Evolutionary conservation across 2,113 vertebrate genomes (phyloP), one percentile per base, ranked within the genome.

Genomic region (Onychorhynchus coronatus): DNA sequence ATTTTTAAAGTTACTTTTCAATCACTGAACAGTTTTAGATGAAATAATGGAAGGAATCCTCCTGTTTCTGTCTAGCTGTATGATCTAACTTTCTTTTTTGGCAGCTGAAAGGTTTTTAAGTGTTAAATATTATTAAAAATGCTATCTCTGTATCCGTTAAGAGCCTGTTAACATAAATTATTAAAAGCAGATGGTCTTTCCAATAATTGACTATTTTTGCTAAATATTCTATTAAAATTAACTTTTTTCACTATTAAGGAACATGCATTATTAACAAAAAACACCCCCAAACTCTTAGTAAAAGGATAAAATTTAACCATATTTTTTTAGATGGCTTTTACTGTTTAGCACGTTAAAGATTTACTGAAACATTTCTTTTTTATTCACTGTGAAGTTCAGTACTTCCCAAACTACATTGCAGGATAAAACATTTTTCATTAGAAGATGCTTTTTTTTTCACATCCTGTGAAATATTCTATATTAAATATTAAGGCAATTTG

Each of bases 61-160:
- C 15, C 55, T 59, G 8, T 88, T 84, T 93, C 30, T n/a, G 23
- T 85, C 41, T 15, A 66, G 25, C 37, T 58, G 10, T 67, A 65
- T 63, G 72, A 12, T 59, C 73, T 77, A 76, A 73, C 27, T 42
- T 67, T 79, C 13, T 96, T 96, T 94, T 67, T 42, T 91, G 94
- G 61, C 37, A 88, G 30, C 31, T 82, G 65, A 68, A 49, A 83
- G 33, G 31, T 18, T 95, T 81, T 62, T 39, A 85, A 76, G 33
- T 70, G 41, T 68, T 94, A 94, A 73, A 75, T 90, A 53, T 66
- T 42, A 46, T 67, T 92, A 81, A 94, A 95, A 88, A 27, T 85
- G 46, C 33, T 92, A n/a, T 9, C 49, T 61, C 53, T 68, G 7
- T 61, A 63, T 59, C 83, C 74, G 37, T 31, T 46, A 85, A 96